Evolutionary conservation across 92 coral and sea anemone genomes (phyloP), one percentile per base, ranked within the genome.

Genomic region (Scolanthus callimorphus): DNA sequence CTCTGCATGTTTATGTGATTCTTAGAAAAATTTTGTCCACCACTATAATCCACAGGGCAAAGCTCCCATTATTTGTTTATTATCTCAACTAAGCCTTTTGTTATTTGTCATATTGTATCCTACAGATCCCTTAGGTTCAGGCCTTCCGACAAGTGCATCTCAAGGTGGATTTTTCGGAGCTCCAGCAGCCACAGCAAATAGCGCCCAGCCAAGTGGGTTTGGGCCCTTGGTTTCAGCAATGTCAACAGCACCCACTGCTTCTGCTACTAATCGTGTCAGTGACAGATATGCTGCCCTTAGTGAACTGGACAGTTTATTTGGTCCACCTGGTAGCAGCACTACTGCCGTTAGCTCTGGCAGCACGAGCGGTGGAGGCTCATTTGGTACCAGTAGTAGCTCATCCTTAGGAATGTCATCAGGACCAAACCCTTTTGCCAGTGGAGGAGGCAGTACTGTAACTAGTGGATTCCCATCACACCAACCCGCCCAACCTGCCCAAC

Each of bases 231-330:
- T 94, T 12, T 94, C 96, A 49, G 89, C 99, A 0, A 55, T 77
- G 24, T 49, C 85, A 12, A 29, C 80, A 4, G 62, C 67, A 27
- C 65, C 90, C 15, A 27, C 78, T 24, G 34, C 55, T 22, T 48
- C 64, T 26, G 49, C 73, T 11, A 27, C 59, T 11, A 49, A 71
- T 31, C 39, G 58, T 0, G 43, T 20, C 0, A 70, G 79, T 3
- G 99, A 94, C 65, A 94, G 51, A 76, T 94, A 94, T 47, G 96
- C 99, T 3, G 99, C 99, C 31, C 51, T 94, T 38, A 94, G 96
- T 76, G 88, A 71, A 56, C 73, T 94, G 25, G 99, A 91, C 57
- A 76, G 59, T 38, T 77, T 94, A 64, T 94, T 94, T 60, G 89
- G 83, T 27, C 57, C 24, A 15, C 13, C 52, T 22, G 49, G 70